Conservation (phyloP, 2,797 vertebrate species). For the Adrianichthys oophorus region DNA sequence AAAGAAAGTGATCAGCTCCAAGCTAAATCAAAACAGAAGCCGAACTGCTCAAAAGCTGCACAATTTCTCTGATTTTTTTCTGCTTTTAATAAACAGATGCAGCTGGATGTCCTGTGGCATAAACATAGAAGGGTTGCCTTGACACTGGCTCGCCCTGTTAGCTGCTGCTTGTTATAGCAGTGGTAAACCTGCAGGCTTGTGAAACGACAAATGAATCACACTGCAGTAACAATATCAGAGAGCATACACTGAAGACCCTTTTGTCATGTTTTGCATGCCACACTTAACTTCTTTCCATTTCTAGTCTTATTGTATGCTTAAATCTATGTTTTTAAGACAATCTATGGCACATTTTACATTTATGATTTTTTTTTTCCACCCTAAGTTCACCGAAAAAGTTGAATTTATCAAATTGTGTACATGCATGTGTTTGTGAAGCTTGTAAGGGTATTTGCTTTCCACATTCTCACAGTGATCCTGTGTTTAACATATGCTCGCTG, state of each 20-base stretch:
- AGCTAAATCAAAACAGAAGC: no score
- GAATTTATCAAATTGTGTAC: no score
- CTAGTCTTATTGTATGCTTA: slow-evolving; percentile 56
- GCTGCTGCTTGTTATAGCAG: slow-evolving; percentile 19
- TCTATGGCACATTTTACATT: slow-evolving; percentile 67
- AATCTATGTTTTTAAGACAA: slow-evolving; percentile 66
- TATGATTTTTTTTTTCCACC: slow-evolving; percentile 26
- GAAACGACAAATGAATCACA: slow-evolving; percentile 34
- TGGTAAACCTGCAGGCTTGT: slow-evolving; percentile 25
- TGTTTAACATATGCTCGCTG: background rate
- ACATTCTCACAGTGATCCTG: no score
- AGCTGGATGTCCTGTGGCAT: slow-evolving; percentile 18
- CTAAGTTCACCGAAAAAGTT: no score
- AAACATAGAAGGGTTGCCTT: slow-evolving; percentile 17
- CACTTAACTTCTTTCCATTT: slow-evolving; percentile 49
- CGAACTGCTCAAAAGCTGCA: no score
- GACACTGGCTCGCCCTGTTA: slow-evolving; percentile 13
- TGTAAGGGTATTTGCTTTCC: no score
- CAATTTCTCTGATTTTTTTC: background rate
- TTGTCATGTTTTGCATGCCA: slow-evolving; percentile 42
- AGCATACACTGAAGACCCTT: slow-evolving; percentile 33
- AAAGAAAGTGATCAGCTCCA: no score
- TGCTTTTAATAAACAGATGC: slow-evolving; percentile 12
- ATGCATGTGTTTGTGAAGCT: no score
- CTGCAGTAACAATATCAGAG: slow-evolving; percentile 33